phyloP scores from a whole-genome alignment of 35 echinoderm and acorn worm genomes.

The Apostichopus parvimensis region DNA sequence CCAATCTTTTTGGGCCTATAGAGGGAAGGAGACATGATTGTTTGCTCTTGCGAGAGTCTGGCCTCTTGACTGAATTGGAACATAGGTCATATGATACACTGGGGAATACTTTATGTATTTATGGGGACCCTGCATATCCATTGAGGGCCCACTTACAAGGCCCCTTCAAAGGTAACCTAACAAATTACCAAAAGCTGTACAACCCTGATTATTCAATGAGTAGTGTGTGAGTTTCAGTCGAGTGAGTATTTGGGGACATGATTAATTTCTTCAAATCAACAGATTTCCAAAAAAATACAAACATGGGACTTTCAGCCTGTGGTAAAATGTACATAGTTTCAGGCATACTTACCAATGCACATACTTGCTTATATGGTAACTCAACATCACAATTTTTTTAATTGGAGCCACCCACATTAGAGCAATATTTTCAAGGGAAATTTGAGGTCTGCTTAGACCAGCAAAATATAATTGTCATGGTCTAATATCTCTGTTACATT shows the following conservation, averaged over 20 bases:
- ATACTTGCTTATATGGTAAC: constrained; percentile 22
- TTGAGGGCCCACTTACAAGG: too few species aligned
- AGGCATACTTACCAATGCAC: constrained; percentile 16
- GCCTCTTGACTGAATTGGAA: constrained; percentile 58
- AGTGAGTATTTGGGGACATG: background rate
- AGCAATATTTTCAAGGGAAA: background rate
- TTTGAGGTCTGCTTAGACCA: background rate
- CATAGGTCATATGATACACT: constrained; percentile 19
- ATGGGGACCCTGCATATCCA: constrained; percentile 59
- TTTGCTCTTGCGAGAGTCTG: constrained; percentile 55
- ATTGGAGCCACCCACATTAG: background rate
- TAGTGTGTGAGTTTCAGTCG: background rate
- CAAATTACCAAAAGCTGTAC: background rate
- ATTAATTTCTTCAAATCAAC: too few species aligned
- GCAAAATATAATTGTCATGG: too few species aligned
- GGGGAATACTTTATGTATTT: constrained; percentile 4
- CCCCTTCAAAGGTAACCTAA: background rate
- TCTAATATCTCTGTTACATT: too few species aligned
- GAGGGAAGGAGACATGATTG: constrained; percentile 68
- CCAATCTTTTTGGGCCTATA: constrained; percentile 68
- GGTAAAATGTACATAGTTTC: constrained; percentile 36
- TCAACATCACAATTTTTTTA: constrained; percentile 5
- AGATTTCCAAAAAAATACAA: background rate
- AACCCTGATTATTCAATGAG: background rate
- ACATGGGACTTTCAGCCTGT: constrained; percentile 11